Evolutionary conservation across 2,888 invertebrate genomes (phyloP).

Genomic region (Mamestra brassicae): DNA sequence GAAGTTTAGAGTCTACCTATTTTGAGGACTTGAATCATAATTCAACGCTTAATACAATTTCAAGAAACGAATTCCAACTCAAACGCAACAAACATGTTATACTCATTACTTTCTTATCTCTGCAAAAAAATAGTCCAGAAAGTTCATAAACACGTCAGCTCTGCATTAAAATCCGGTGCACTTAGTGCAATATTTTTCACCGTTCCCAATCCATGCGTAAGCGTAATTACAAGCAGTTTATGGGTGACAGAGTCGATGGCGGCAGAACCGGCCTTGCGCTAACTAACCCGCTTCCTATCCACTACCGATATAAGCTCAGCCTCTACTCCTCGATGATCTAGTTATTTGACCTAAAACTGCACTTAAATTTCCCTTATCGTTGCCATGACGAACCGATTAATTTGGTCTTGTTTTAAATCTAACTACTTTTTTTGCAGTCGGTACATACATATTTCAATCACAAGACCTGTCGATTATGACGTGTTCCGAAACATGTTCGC

Average conservation of each 20-base stretch:
- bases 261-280: conserved; percentile 67
- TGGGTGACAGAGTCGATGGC: conserved; percentile 61
- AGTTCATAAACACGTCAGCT: conserved; percentile 12
- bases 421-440: conserved; percentile 14
- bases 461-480: conserved; percentile 16
- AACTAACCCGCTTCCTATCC: conserved; percentile 71
- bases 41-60: neutral
- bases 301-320: conserved; percentile 57
- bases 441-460: conserved; percentile 21
- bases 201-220: conserved; percentile 71
- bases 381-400: neutral
- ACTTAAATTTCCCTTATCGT: conserved; percentile 19
- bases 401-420: conserved; percentile 7
- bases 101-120: conserved; percentile 15
- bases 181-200: conserved; percentile 67
- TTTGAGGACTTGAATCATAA: neutral
- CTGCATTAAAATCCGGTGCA: conserved; percentile 38
- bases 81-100: no score
- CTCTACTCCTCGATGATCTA: conserved; percentile 62
- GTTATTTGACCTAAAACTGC: conserved; percentile 62
- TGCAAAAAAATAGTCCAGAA: conserved; percentile 10
- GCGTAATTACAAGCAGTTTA: conserved; percentile 69
- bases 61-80: conserved; percentile 3
- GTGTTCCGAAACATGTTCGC: conserved; percentile 43
- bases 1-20: neutral